Evolutionary conservation across 1,140 invertebrate species (phyloP).

Genomic region (Musca domestica): DNA sequence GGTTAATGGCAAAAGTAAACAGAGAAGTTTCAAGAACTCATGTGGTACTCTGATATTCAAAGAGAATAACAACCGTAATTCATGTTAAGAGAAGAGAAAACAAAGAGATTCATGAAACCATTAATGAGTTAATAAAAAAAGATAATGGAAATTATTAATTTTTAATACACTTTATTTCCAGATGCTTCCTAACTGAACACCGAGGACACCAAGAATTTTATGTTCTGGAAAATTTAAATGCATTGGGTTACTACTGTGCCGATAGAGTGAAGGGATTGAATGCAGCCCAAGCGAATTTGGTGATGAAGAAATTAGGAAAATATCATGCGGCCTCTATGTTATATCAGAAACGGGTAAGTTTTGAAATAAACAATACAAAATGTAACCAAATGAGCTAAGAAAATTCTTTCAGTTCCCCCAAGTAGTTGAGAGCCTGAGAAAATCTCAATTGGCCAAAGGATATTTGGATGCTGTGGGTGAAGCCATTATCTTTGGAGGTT

Average conservation of each 20-base stretch:
- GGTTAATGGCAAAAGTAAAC: too few relatives aligned
- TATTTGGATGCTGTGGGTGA: conserved; percentile 20
- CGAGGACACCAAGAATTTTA: neutral
- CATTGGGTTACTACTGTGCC: neutral
- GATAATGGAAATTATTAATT: too few relatives aligned
- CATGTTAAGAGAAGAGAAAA: too few relatives aligned
- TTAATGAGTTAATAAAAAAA: too few relatives aligned
- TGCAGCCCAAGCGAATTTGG: conserved; percentile 37
- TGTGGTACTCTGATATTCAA: too few relatives aligned
- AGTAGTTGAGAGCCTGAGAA: conserved; percentile 22
- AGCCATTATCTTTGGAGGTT: conserved; percentile 35
- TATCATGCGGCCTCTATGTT: conserved; percentile 47
- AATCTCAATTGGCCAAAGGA: conserved; percentile 31
- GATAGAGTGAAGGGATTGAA: conserved; percentile 38
- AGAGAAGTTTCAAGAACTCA: too few relatives aligned
- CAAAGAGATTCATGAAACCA: too few relatives aligned
- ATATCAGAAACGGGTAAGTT: neutral
- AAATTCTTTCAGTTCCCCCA: conserved; percentile 14
- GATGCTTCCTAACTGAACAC: neutral
- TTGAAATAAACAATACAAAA: too few relatives aligned
- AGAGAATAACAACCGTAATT: too few relatives aligned
- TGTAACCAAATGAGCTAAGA: too few relatives aligned
- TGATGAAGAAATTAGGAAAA: conserved; percentile 42
- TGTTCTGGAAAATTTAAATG: conserved; percentile 11
- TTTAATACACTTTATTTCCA: too few relatives aligned